Conservation (phyloP, 1,140 invertebrate species). For the Hyles vespertilio region DNA sequence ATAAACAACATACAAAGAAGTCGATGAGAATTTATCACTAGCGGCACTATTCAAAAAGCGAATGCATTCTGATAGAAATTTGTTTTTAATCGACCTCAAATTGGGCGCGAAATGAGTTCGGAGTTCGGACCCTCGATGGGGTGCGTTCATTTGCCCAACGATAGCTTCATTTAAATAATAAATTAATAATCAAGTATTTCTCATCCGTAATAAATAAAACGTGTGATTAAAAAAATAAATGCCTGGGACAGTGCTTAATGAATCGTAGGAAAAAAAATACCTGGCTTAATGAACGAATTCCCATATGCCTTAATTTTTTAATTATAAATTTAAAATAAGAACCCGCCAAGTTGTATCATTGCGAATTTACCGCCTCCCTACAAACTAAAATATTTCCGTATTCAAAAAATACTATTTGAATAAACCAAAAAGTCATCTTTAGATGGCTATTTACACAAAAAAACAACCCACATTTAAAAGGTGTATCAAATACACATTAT, state of each 20-base stretch:
- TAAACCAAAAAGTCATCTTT: no score
- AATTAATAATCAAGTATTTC: slow-evolving; percentile 38
- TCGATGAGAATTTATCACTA: slow-evolving; percentile 1
- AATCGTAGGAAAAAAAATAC: no score
- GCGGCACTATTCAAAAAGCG: slow-evolving; percentile 49
- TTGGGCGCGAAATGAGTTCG: slow-evolving; percentile 70
- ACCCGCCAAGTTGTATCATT: no score
- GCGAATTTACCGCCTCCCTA: no score
- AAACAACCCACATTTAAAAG: no score
- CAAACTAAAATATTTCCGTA: no score
- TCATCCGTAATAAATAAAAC: slow-evolving; percentile 5
- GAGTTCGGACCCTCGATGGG: slow-evolving; percentile 46
- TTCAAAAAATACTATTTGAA: no score
- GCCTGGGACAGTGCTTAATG: neutral
- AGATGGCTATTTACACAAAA: no score
- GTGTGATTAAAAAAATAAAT: slow-evolving; percentile 1
- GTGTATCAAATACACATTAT: slow-evolving; percentile 1
- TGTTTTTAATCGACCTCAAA: slow-evolving; percentile 70
- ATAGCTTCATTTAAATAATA: slow-evolving; percentile 59
- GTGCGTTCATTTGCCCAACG: slow-evolving; percentile 27
- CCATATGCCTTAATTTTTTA: no score
- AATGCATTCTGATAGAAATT: slow-evolving; percentile 69
- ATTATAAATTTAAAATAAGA: no score
- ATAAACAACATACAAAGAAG: no score
- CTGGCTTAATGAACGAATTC: no score